phyloP scores from a whole-genome alignment of 2,797 vertebrate genomes.

The Tinamus major region DNA sequence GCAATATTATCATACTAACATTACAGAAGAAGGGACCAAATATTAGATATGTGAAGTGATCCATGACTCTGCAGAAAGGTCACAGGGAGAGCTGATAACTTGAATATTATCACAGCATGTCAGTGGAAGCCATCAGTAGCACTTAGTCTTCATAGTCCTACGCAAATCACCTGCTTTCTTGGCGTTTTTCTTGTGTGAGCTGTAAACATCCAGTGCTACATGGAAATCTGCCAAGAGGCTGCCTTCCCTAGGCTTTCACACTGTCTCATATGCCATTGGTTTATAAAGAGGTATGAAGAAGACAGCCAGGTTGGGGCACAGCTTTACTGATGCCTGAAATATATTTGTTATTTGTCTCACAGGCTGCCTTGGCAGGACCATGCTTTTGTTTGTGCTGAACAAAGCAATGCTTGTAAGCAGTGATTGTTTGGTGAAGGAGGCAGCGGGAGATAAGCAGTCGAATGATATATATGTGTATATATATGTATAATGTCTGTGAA shows the following conservation, averaged over 20 bases:
- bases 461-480: not conserved
- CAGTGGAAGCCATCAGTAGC: not conserved
- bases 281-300: not conserved
- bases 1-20: not conserved
- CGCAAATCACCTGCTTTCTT: not conserved
- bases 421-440: not conserved
- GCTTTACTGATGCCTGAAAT: not conserved
- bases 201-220: not conserved
- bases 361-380: rapidly evolving
- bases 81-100: not conserved
- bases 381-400: not conserved
- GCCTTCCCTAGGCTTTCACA: not conserved
- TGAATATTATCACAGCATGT: not conserved
- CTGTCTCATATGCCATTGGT: not conserved
- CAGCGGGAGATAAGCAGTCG: not conserved
- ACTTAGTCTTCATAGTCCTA: not conserved
- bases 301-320: not conserved
- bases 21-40: not conserved
- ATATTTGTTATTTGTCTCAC: not conserved
- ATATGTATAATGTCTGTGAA: not conserved
- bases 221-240: not conserved
- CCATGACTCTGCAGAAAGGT: not conserved
- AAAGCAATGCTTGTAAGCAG: not conserved
- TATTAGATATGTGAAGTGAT: no score
- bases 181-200: not conserved